Evolutionary conservation across 30 jellyfish, hydroid and myxozoan genomes (phyloP), one percentile per base, ranked within the genome.

Genomic region (Phacellophora camtschatica): DNA sequence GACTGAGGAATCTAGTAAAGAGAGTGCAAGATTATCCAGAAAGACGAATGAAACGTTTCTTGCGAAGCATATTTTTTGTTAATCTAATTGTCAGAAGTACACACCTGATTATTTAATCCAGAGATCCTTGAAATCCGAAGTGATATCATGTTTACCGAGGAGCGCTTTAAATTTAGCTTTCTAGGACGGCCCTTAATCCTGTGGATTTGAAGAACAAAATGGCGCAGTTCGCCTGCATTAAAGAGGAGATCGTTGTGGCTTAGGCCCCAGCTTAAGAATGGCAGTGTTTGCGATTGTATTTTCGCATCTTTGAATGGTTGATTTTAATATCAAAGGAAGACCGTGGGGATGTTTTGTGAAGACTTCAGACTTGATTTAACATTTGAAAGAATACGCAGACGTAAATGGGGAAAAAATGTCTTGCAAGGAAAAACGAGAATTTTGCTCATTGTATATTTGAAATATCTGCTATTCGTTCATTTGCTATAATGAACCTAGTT

Each of bases 1-100:
- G 86, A 73, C 86, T 37, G 57, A 53, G 74, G 86, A 73, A 50
- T 73, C 86, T 73, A 73, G 72, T 12, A 42, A 73, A 53, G 86
- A 16, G 76, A 73, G 76, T 49, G 86, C 23, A 5, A 59, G 86
- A 73, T 73, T 73, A 73, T 11, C 86, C 66, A 53, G 22, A 29
- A 55, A 73, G 71, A 8, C 51, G 86, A 53, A 4, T 43, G n/a
- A 16, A 42, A 49, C 51, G 43, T 42, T 36, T 41, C 73, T 36
- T n/a, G 20, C 53, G 66, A 19, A 66, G 61, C 81, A 77, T 58
- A 77, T 63, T 59, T 77, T 77, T 16, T 69, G 64, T 56, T 77
- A 77, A 77, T 77, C 81, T 77, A 29, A 42, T 50, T 72, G 74
- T 77, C 89, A 37, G 81, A 65, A 62, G 61, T 42, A 45, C 29